Base-by-base conservation (phyloP, 2,888 invertebrate genomes). In the Campopleginae sp. region DNA sequence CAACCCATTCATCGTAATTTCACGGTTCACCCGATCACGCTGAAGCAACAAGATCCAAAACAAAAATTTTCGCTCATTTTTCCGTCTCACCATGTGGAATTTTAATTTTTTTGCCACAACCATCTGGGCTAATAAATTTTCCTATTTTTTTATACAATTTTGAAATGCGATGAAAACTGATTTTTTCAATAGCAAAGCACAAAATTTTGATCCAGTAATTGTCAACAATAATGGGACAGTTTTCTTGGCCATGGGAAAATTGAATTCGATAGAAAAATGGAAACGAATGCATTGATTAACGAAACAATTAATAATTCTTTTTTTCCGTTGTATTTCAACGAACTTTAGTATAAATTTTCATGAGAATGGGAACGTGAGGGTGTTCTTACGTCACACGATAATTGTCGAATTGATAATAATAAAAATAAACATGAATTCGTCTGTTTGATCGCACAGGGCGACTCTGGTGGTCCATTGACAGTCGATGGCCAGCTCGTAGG, bases 381-480 rank as follows among this genome's bases (percentile, higher is more conserved):
- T 65, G 8, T 65, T 38, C 38, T 66, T n/a, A 8, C 4, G 31
- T 1, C 27, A 31, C 27, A 17, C 0, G 38, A 19, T 27, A 23
- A 65, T 12, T 0, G 31, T 19, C 5, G 5, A 51, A 27, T 19
- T n/a, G 38, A 7, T 38, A 5, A 17, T 31, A 65, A 5, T 19
- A 2, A 38, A 12, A 65, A 8, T 38, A 10, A 10, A 31, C 14
- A n/a, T n/a, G 12, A 27, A 19, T 19, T 23, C 23, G 5, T 14
- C 6, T 54, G 42, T 78, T 17, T 44, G 12, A 46, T 61, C 66
- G 68, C 78, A 0, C 75, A 92, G 92, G 91, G 90, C 86, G 92
- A 92, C 82, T 91, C 91, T 31, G 92, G 92, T 79, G 92, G 92
- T 72, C 92, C 92, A 63, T 84, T 92, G 85, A 91, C 88, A 23